Percentiles rank a stretch among this genome's conserved stretches.
phyloP scores from a whole-genome alignment of 2,888 invertebrate genomes.

The Agrotis segetum region DNA sequence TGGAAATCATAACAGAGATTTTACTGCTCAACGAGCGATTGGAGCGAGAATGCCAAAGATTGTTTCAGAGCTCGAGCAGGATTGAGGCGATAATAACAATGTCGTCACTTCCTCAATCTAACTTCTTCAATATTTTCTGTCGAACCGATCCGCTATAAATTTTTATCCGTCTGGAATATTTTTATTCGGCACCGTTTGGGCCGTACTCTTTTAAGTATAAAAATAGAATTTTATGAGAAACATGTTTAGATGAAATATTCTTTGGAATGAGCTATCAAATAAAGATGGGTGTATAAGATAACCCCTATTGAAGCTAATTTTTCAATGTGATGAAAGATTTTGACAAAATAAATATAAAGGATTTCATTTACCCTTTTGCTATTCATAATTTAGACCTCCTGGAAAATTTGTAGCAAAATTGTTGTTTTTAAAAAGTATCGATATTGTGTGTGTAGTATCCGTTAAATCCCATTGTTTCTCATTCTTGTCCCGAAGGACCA shows the following conservation, averaged over 20 bases:
- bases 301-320: constrained; percentile 19
- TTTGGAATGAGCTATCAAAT: constrained; percentile 40
- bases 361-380: neutral
- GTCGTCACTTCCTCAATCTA: constrained; percentile 88
- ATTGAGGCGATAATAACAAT: constrained; percentile 89
- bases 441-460: no score
- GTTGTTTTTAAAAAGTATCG: no score
- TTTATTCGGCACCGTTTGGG: constrained; percentile 60
- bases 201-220: constrained; percentile 52
- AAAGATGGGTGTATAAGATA: constrained; percentile 26
- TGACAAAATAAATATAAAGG: constrained; percentile 2
- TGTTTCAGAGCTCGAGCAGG: constrained; percentile 82
- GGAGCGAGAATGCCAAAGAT: constrained; percentile 82
- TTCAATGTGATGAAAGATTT: constrained; percentile 2
- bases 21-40: constrained; percentile 83
- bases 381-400: neutral
- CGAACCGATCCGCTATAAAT: constrained; percentile 81
- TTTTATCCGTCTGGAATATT: constrained; percentile 76
- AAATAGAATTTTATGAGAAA: constrained; percentile 50
- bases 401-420: neutral
- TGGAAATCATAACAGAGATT: constrained; percentile 85
- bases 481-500: neutral
- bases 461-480: no score
- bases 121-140: constrained; percentile 86
- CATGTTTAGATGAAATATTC: constrained; percentile 31